phyloP scores from a whole-genome alignment of 2,113 vertebrate genomes.

The Myotis brandtii region DNA sequence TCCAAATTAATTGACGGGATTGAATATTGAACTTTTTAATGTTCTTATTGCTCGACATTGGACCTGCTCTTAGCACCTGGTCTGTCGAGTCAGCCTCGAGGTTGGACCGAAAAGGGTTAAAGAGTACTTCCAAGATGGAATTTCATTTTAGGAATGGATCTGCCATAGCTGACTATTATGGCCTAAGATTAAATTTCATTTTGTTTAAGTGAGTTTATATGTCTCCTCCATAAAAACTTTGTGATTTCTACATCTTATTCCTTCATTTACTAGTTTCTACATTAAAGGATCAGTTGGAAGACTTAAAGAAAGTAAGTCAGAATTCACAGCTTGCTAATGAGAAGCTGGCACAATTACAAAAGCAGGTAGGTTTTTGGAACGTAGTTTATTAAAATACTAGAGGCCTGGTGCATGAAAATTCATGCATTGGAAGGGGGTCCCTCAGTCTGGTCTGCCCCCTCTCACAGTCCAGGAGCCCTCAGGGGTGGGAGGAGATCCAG shows the following conservation, averaged over 20 bases:
- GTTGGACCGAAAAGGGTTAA: background rate
- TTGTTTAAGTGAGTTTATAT: background rate
- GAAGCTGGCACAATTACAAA: conserved; percentile 95
- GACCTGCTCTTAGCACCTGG: too few relatives aligned
- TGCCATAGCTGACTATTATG: background rate
- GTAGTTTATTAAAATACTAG: background rate
- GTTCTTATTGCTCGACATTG: too few relatives aligned
- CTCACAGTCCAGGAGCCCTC: too few relatives aligned
- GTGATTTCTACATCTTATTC: conserved; percentile 44
- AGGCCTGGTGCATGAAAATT: too few relatives aligned
- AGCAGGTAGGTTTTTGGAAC: conserved; percentile 90
- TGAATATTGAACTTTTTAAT: too few relatives aligned
- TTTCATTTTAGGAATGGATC: conserved; percentile 39
- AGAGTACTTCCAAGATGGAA: conserved; percentile 36
- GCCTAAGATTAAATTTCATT: conserved; percentile 3
- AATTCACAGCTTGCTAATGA: conserved; percentile 96
- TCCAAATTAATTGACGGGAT: too few relatives aligned
- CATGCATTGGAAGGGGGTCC: too few relatives aligned
- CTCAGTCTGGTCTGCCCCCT: too few relatives aligned
- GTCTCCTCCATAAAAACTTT: conserved; percentile 9
- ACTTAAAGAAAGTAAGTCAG: conserved; percentile 95
- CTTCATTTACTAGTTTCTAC: conserved; percentile 90
- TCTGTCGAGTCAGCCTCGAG: too few relatives aligned
- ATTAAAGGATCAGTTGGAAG: conserved; percentile 98
- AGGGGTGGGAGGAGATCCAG: too few relatives aligned